Base-by-base conservation (phyloP, 2,888 invertebrate genomes). In the Thera britannica region DNA sequence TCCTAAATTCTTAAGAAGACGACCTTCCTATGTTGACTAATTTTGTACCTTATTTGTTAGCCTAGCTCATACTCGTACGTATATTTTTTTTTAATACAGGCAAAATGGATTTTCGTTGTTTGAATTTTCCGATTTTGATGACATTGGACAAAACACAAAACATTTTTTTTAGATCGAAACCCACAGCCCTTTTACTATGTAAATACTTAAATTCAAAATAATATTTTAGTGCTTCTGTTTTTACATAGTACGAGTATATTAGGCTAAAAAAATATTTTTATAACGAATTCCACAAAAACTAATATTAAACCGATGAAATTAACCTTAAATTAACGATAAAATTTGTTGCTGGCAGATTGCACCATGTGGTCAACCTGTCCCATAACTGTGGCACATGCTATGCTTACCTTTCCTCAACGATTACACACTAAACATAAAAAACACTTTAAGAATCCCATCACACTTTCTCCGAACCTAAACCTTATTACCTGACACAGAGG, bases 281-380 rank as follows among this genome's bases (percentile, higher is more conserved):
- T 23, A 65, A 54, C 59, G 58, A 62, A 68, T 56, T 62, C 38
- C 52, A 58, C 12, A 23, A 65, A 64, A 58, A 57, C 49, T 55
- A 65, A 58, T 55, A 41, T 41, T 41, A 41, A 0, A 68, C 35
- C 67, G 64, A 88, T 63, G n/a, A 87, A 84, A 88, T 86, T 86
- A 87, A 88, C 85, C 84, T 82, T 86, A 87, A 90, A 84, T 84
- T 83, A 84, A 85, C 85, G 78, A 90, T 87, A 87, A 89, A 87
- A 87, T 89, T 86, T 83, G 70, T 61, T 57, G 66, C 79, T 86
- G 82, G 84, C 92, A 92, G 90, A 92, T 90, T 90, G 90, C 87
- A 75, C 90, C 93, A 93, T 93, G 92, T 90, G 93, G 93, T 90
- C 92, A 92, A 93, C 93, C 93, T 93, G 93, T 92, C 92, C 86